Evolutionary conservation across 2,113 vertebrate species (phyloP).

Genomic region (Calypte anna): DNA sequence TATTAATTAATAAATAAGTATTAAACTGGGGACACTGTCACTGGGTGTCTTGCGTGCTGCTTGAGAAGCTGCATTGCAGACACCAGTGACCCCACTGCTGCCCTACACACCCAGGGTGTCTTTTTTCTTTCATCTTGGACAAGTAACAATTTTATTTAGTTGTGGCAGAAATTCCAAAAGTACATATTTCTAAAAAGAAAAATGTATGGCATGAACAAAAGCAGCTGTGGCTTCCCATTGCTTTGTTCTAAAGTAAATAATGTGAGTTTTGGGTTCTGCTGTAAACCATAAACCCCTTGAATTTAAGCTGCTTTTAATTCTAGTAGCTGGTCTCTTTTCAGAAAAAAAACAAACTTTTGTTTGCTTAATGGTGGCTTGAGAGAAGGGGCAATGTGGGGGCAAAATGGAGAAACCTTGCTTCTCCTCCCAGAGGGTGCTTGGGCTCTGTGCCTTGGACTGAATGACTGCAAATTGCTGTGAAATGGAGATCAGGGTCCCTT

Average conservation of each 20-base stretch:
- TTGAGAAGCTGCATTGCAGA: fast-evolving
- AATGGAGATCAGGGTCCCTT: neutral
- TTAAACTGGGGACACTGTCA: neutral
- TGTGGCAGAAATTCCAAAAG: neutral
- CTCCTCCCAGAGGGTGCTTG: neutral
- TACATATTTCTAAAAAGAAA: neutral
- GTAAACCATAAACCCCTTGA: neutral
- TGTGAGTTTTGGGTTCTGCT: neutral
- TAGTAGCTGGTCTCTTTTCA: neutral
- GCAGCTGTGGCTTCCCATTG: neutral
- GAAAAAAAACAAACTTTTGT: neutral
- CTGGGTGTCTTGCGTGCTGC: neutral
- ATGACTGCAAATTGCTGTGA: neutral
- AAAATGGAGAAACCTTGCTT: neutral
- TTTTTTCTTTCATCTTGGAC: neutral
- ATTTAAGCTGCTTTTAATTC: neutral
- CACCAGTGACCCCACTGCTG: neutral
- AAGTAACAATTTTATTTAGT: neutral
- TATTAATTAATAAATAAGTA: neutral
- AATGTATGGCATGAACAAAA: neutral
- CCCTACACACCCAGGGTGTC: neutral
- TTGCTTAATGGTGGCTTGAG: neutral
- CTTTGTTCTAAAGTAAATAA: neutral
- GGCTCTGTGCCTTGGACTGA: neutral
- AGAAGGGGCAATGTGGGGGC: neutral